Conservation (phyloP, 2,797 vertebrate genomes). For the Urophycis tenuis region DNA sequence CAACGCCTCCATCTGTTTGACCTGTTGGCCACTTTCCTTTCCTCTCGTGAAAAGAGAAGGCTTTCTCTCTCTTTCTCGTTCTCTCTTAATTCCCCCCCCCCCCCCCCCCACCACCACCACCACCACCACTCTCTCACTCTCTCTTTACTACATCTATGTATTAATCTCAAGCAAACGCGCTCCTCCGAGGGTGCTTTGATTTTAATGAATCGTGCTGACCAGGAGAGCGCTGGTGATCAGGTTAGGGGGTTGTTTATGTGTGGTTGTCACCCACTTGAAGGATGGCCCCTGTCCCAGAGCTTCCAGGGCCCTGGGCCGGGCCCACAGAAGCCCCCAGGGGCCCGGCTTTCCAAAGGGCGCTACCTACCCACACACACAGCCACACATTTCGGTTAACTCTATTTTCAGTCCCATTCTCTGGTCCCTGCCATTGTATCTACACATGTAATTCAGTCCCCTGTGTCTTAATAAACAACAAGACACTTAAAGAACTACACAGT, state of each 20-base stretch:
- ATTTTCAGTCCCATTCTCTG: constrained; percentile 12
- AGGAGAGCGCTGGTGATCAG: constrained; percentile 51
- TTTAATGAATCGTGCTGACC: constrained; percentile 66
- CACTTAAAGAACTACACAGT: background rate
- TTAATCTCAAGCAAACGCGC: constrained; percentile 30
- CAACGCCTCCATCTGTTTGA: constrained; percentile 61
- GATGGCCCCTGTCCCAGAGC: constrained; percentile 44
- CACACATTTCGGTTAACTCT: constrained; percentile 1
- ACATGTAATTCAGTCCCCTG: constrained; percentile 17
- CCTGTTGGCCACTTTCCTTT: constrained; percentile 45
- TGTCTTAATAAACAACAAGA: constrained; percentile 7
- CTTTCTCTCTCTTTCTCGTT: constrained; percentile 10
- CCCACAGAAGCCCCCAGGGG: background rate
- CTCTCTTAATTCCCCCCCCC: constrained; percentile 12
- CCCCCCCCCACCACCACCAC: too few species aligned
- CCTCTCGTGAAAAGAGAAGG: constrained; percentile 23
- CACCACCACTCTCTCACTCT: constrained; percentile 18
- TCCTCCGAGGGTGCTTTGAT: constrained; percentile 35
- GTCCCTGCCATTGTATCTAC: constrained; percentile 16
- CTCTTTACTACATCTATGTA: constrained; percentile 1
- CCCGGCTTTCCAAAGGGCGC: background rate
- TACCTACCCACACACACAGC: background rate
- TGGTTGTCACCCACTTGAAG: constrained; percentile 63
- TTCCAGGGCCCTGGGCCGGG: background rate
- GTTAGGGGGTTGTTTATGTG: constrained; percentile 64